phyloP scores from a whole-genome alignment of 2,888 invertebrate genomes.

The Leistus spinibarbis region DNA sequence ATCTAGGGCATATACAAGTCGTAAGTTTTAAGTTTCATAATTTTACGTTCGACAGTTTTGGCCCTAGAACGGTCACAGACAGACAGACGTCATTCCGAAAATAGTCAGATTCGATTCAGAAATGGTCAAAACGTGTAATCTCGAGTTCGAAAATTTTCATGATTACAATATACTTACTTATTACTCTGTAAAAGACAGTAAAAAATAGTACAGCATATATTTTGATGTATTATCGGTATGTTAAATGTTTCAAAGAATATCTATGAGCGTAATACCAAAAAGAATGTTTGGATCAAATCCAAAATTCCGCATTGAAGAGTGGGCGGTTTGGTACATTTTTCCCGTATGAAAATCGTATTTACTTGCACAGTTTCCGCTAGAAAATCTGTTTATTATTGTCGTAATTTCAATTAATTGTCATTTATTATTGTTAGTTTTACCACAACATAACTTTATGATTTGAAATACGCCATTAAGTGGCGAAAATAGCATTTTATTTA shows the following conservation, averaged over 20 bases:
- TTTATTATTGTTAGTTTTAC: neutral
- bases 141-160: too few species aligned
- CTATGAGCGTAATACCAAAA: slow-evolving; percentile 31
- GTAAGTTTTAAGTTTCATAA: too few species aligned
- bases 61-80: too few species aligned
- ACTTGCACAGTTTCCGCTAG: neutral
- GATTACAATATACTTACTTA: too few species aligned
- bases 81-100: too few species aligned
- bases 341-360: neutral
- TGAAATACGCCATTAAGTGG: too few species aligned
- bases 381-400: neutral
- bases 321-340: slow-evolving; percentile 22
- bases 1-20: too few species aligned
- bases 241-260: slow-evolving; percentile 21
- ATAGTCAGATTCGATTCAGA: too few species aligned
- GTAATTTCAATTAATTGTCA: neutral
- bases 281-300: slow-evolving; percentile 23
- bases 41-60: too few species aligned
- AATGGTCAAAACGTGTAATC: too few species aligned
- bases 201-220: neutral
- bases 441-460: too few species aligned
- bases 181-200: neutral
- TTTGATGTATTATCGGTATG: slow-evolving; percentile 1
- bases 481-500: too few species aligned
- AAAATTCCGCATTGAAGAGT: slow-evolving; percentile 25